Base-by-base conservation (phyloP, 2,113 vertebrate species). In the Takifugu flavidus region DNA sequence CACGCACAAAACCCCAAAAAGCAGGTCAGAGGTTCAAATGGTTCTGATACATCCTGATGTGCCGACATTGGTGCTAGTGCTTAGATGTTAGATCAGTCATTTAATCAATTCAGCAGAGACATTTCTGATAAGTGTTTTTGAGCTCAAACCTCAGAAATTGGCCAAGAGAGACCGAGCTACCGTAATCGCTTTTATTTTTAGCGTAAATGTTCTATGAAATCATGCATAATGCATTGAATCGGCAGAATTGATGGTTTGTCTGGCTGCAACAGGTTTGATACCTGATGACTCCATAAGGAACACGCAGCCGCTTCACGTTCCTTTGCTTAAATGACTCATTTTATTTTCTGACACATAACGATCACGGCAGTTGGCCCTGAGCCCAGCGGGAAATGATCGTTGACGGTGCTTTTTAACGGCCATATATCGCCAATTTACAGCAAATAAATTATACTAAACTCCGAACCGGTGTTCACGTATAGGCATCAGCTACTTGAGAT, bases 251-350 rank as follows among this genome's bases (percentile, higher is more conserved):
- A 29, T 1, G 56, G 27, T 11, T 42, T 49, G 42, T 58, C 13
- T 70, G 67, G 44, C 50, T 25, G 84, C 87, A 92, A 91, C 89
- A 92, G 78, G 89, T 90, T 55, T 70, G 53, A 76, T 78, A 87
- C 88, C 79, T 92, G 89, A 83, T 82, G 86, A 74, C 66, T 81
- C 60, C 50, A 20, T 20, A 20, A 20, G 20, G 20, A 20, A 20
- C 20, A 44, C 54, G 53, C 52, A 14, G 12, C 53, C 51, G 45
- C 15, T 47, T 53, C 12, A 60, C 62, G 61, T 46, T 39, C 51
- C 56, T 52, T 46, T 52, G 58, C 72, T 34, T 47, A 47, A 47
- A 47, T 47, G 45, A 47, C 2, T 39, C 34, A 39, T 39, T 39
- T 10, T 3, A 39, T 39, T 47, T 47, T 47, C 5, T n/a, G 15